Base-by-base conservation (phyloP, 30 jellyfish, hydroid and myxozoan species). In the Aurelia aurita complex sp. Pacific region DNA sequence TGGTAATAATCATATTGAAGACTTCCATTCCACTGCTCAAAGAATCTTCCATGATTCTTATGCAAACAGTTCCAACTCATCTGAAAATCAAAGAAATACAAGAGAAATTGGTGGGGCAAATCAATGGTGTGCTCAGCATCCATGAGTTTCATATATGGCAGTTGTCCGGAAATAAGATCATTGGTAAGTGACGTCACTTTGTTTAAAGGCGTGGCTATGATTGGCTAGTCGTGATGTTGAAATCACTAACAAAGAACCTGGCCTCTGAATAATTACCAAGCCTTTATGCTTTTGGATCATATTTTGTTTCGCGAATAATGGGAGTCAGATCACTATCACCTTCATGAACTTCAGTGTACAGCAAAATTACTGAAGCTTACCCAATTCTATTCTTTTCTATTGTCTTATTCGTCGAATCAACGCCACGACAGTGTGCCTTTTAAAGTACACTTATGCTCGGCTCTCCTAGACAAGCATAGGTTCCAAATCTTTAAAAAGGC, bases 1-100 rank as follows among this genome's bases (percentile, higher is more conserved):
- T 87, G 96, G 90, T 87, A 0, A 67, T 89, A 63, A 94, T 94
- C 77, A 94, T 94, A 16, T 73, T 94, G 73, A 94, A 94, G 88
- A 94, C 98, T 7, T 94, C 98, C 1, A 79, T 94, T 46, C 98
- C 98, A 13, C 67, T 94, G 63, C 82, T 94, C 40, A 88, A 88
- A 70, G 94, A 85, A 40, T 85, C 94, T 11, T 74, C 94, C 77
- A 82, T 94, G 98, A 94, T 94, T 34, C 88, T 94, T 5, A 94
- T 94, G 98, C 98, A 94, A 80, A 94, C 98, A 0, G 98, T 94
- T 8, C 98, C 98, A 33, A 94, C 98, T 32, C 98, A 94, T 74
- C 75, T 94, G 69, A 94, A 94, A 69, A 94, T 94, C 77, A 91
- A 94, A 67, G 98, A 94, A 74, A 94, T 94, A 61, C 97, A 88